Evolutionary conservation across 2,888 invertebrate species (phyloP), one percentile per base, ranked within the genome.

Genomic region (Xylota sylvarum): DNA sequence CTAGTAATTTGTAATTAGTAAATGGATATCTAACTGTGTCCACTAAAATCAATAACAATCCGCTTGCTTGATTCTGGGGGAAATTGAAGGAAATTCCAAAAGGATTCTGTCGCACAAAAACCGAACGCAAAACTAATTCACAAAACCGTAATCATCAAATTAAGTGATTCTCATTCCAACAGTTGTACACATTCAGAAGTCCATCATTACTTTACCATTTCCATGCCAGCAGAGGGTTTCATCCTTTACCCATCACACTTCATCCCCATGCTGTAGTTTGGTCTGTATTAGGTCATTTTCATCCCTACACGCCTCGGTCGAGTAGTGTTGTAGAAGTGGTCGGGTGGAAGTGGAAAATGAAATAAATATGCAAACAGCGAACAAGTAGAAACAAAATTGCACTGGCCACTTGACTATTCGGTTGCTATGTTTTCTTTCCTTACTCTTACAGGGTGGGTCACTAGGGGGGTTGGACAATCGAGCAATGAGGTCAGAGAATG

Each of bases 361-460:
- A 52, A 74, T 74, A 64, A 74, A 55, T 74, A 74, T 64, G 52
- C 74, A 74, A 64, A 46, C 64, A 55, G 64, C 74, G 40, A 64
- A 55, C 52, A n/a, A 27, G 60, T 35, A 48, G 55, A 74, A 52
- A 64, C 32, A 64, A 64, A 74, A 74, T 55, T 64, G 55, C 74
- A 74, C 74, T 43, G 64, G 17, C 43, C 64, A 46, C 40, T 23
- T 40, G 43, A 6, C 5, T 14, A 46, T 64, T 60, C 12, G 35
- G 35, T 48, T 74, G 40, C 43, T 27, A 30, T 43, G 55, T 64
- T 43, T 30, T n/a, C 37, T 17, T 40, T 52, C 23, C 5, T 12
- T n/a, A 6, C 30, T 14, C 37, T 46, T 32, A 37, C 27, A 17
- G 37, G 48, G 17, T 23, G 70, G n/a, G 14, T 12, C 10, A 5